Percentiles rank a stretch among this genome's conserved stretches.
Conservation (phyloP, 2,797 vertebrate genomes). For the Linurgus olivaceus region DNA sequence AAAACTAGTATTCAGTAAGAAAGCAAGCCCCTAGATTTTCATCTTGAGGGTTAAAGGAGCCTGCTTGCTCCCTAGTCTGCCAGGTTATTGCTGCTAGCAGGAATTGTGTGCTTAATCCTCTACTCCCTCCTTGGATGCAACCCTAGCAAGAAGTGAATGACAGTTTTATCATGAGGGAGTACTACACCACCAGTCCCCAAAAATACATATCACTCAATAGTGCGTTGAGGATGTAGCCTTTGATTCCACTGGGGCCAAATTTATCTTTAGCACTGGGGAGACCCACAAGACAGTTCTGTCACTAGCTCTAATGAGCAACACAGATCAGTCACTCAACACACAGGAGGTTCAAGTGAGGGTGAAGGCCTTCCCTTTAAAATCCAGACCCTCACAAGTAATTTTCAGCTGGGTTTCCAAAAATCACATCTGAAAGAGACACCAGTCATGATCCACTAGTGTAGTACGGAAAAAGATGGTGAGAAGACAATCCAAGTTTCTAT, state of each 20-base stretch:
- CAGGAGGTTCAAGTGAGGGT: fast-evolving
- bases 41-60: neutral
- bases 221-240: neutral
- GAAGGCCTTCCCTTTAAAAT: neutral
- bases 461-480: neutral
- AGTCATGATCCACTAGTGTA: neutral
- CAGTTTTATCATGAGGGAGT: neutral
- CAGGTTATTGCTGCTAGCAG: neutral
- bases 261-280: neutral
- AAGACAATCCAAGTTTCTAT: neutral
- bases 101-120: neutral
- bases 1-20: neutral
- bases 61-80: neutral
- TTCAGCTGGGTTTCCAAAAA: neutral
- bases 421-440: neutral
- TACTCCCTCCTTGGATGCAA: neutral
- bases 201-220: neutral
- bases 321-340: neutral
- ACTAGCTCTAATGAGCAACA: neutral
- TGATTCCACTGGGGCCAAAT: neutral
- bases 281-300: neutral
- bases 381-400: neutral
- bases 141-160: neutral
- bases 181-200: neutral
- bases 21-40: neutral